Percentiles rank a stretch among this genome's conserved stretches.
Evolutionary conservation across 2,113 vertebrate genomes (phyloP).

Genomic region (Scophthalmus maximus): DNA sequence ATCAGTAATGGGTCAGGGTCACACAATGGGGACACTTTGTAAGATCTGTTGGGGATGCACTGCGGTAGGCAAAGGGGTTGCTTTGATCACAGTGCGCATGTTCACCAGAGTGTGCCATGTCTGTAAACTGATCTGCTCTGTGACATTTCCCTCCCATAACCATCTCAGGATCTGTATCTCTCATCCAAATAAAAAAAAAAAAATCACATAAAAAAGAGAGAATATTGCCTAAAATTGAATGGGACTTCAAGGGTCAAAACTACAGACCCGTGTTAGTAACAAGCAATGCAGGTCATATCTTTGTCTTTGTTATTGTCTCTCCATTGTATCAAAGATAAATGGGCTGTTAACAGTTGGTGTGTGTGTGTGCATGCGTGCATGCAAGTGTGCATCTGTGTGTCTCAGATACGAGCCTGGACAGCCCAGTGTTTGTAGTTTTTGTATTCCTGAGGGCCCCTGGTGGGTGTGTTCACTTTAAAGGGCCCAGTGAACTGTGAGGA

Average conservation of each 20-base stretch:
- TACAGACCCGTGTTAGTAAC: slow-evolving; percentile 36
- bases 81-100: slow-evolving; percentile 82
- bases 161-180: slow-evolving; percentile 51
- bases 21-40: slow-evolving; percentile 81
- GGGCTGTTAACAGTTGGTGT: slow-evolving; percentile 64
- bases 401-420: slow-evolving; percentile 68
- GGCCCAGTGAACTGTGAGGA: slow-evolving; percentile 85
- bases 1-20: slow-evolving; percentile 79
- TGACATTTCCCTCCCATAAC: slow-evolving; percentile 72
- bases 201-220: slow-evolving; percentile 21
- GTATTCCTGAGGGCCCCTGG: slow-evolving; percentile 71
- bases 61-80: slow-evolving; percentile 76
- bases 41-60: slow-evolving; percentile 76
- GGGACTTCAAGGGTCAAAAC: slow-evolving; percentile 40
- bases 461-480: slow-evolving; percentile 83
- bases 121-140: slow-evolving; percentile 78
- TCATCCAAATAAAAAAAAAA: slow-evolving; percentile 5
- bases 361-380: slow-evolving; percentile 62
- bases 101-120: slow-evolving; percentile 84
- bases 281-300: slow-evolving; percentile 41
- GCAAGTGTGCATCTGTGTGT: slow-evolving; percentile 69
- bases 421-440: slow-evolving; percentile 79
- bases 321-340: slow-evolving; percentile 70
- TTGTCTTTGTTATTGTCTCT: slow-evolving; percentile 61
- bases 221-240: slow-evolving; percentile 60